Conservation (phyloP, 2,888 invertebrate genomes). For the Drosophila lacicola region DNA sequence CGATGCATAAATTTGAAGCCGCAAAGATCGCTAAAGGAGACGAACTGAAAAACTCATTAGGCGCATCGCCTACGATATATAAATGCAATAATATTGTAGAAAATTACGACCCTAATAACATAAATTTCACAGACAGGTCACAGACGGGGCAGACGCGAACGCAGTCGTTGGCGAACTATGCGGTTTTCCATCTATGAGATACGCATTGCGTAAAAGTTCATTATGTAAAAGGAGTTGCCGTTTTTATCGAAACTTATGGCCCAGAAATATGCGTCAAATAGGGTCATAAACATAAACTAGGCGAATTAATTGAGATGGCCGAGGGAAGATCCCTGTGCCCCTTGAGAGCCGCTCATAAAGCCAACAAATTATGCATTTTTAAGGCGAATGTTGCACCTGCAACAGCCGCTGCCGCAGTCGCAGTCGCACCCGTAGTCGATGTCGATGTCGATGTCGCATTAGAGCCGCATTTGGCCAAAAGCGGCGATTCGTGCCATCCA, state of each 20-base stretch:
- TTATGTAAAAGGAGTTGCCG: conserved; percentile 52
- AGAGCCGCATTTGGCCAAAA: conserved; percentile 68
- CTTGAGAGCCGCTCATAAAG: conserved; percentile 60
- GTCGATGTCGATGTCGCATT: conserved; percentile 37
- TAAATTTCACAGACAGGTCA: conserved; percentile 56
- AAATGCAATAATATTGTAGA: conserved; percentile 72
- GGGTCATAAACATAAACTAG: conserved; percentile 73
- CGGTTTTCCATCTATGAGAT: conserved; percentile 63
- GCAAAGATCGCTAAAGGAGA: conserved; percentile 33
- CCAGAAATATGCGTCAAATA: conserved; percentile 63
- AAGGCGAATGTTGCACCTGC: conserved; percentile 68
- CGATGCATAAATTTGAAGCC: conserved; percentile 69
- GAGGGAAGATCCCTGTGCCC: conserved; percentile 16
- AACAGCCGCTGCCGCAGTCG: conserved; percentile 1
- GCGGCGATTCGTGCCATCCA: conserved; percentile 28
- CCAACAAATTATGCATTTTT: conserved; percentile 70
- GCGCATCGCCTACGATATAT: conserved; percentile 74
- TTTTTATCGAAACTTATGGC: conserved; percentile 71
- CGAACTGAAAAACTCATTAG: conserved; percentile 73
- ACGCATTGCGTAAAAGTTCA: conserved; percentile 72
- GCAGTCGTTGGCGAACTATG: conserved; percentile 14
- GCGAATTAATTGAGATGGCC: conserved; percentile 73
- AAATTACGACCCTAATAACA: conserved; percentile 76
- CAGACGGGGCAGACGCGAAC: background rate
- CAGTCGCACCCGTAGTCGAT: background rate